These are phyloP conservation scores for Eonycteris spelaea DNA, from an alignment of 2,113 vertebrate species.

Conservation along the genomic window DNA sequence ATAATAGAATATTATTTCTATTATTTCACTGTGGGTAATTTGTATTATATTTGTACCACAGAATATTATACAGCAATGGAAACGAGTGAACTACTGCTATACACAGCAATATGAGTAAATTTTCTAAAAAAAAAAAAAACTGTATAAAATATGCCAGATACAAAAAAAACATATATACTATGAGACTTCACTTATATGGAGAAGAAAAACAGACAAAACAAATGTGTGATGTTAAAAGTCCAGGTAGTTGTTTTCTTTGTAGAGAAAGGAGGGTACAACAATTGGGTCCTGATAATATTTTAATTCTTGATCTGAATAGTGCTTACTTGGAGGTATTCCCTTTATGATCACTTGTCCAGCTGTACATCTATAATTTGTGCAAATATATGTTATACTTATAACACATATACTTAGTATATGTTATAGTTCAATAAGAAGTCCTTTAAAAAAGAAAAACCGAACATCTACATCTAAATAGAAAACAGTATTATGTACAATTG, in stretches of 20 bases:
- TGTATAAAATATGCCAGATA: neutral
- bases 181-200: neutral
- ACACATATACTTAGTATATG: neutral
- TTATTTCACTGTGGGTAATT: neutral
- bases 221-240: neutral
- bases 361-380: neutral
- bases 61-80: neutral
- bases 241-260: neutral
- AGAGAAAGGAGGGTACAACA: neutral
- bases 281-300: neutral
- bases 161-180: neutral
- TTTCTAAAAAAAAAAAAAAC: neutral
- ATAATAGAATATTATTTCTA: neutral
- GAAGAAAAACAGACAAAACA: neutral
- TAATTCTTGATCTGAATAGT: conserved; percentile 6
- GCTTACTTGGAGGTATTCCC: neutral
- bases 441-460: neutral
- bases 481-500: neutral
- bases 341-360: neutral
- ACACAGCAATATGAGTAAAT: neutral
- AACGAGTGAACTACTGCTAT: neutral
- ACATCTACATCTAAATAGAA: neutral
- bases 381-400: neutral
- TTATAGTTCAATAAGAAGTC: neutral
- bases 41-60: neutral